Base-by-base conservation (phyloP, 1,140 invertebrate genomes). In the Neodiprion fabricii region DNA sequence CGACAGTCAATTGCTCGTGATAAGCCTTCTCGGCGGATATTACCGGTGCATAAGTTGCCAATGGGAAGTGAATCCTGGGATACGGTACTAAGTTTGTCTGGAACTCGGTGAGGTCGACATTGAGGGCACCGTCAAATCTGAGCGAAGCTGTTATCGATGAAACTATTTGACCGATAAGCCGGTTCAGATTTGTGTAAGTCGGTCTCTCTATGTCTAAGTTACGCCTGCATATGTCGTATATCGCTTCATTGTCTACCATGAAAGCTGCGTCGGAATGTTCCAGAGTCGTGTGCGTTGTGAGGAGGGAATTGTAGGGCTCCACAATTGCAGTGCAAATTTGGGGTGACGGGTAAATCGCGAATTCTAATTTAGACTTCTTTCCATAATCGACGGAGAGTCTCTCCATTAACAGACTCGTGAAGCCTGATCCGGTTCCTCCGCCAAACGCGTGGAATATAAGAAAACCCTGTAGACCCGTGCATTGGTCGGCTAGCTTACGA, bases 231-330 rank as follows among this genome's bases (percentile, higher is more conserved):
- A 94, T 93, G 80, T 94, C 92, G 79, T 93, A 94, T 76, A 94
- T 93, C 74, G 92, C 92, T 84, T 94, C 92, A 80, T 93, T 91
- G 85, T 93, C 92, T n/a, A 92, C 91, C 91, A 92, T 92, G 79
- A 93, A 93, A 17, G 91, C 90, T 76, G 91, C 92, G 82, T 91
- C 91, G 2, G 90, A 92, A 79, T 92, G 91, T 82, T 92, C 92
- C 47, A 93, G 83, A 7, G 94, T 92, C 4, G 92, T 92, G 80
- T 95, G 93, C 0, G 94, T 94, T 28, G 93, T 94, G 28, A 95
- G 84, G 75, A 95, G 89, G 2, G 93, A 92, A 84, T 95, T 96
- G 89, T 96, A 96, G 0, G 95, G 95, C 82, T 96, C 95, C 28
- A 96, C 95, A 47, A 96, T 94, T 14, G 95, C 94, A 7, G 93